A percentile compares a stretch with the other conserved stretches of the same genome.
Evolutionary conservation across 2,797 vertebrate species (phyloP).

Genomic region (Balearica regulorum): DNA sequence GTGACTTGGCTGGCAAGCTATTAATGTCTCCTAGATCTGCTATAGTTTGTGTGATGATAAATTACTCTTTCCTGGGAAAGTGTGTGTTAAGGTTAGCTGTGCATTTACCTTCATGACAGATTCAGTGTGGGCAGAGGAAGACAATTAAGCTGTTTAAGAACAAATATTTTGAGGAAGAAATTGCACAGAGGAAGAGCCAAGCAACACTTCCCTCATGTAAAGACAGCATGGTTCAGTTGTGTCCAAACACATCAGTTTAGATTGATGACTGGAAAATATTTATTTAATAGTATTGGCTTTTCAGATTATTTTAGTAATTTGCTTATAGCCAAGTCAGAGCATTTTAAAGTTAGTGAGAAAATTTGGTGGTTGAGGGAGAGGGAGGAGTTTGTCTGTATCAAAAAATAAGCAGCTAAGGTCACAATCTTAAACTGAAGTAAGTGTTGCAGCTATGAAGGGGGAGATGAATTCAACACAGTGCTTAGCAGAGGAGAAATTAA

Average conservation of each 20-base stretch:
- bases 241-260: neutral
- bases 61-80: slow-evolving; percentile 29
- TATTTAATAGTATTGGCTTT: slow-evolving; percentile 1
- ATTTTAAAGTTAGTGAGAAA: neutral
- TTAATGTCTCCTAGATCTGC: neutral
- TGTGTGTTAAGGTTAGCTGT: neutral
- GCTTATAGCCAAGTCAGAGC: neutral
- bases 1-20: neutral
- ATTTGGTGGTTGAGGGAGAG: neutral
- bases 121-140: slow-evolving; percentile 24
- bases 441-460: neutral
- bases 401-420: neutral
- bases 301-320: slow-evolving; percentile 9
- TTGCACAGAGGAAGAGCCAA: neutral
- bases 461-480: neutral
- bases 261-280: slow-evolving; percentile 2
- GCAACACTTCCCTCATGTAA: neutral
- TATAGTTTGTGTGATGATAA: neutral
- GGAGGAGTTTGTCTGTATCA: neutral
- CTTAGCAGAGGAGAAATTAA: neutral
- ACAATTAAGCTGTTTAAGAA: slow-evolving; percentile 53
- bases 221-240: neutral
- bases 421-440: neutral
- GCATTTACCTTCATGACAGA: neutral
- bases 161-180: slow-evolving; percentile 44